These are phyloP conservation scores for Carassius auratus DNA, from an alignment of 2,113 vertebrate genomes.

Conservation along the genomic window DNA sequence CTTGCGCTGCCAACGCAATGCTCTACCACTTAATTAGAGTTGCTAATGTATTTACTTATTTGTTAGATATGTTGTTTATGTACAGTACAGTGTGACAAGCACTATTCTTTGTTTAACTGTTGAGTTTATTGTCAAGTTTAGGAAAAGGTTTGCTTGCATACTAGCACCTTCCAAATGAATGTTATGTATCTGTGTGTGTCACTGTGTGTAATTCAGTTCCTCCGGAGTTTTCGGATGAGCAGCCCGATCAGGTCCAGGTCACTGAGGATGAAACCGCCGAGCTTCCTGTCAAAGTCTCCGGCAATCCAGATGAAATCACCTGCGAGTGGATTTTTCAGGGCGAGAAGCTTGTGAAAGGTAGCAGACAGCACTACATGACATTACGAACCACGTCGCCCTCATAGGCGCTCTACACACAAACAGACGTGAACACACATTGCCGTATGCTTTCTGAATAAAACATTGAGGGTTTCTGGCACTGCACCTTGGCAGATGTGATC, in stretches of 20 bases:
- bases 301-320: conserved; percentile 74
- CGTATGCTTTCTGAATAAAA: conserved; percentile 77
- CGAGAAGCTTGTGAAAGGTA: conserved; percentile 75
- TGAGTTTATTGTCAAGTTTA: not conserved
- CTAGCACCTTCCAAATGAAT: conserved; percentile 51
- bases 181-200: conserved; percentile 62
- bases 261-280: conserved; percentile 70
- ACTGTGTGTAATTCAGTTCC: conserved; percentile 66
- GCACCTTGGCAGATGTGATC: conserved; percentile 77
- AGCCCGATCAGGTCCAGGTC: conserved; percentile 69
- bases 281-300: conserved; percentile 73
- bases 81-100: not conserved
- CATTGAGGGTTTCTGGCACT: conserved; percentile 71
- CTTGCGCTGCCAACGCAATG: too few species aligned
- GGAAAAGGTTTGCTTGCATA: not conserved
- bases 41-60: not conserved
- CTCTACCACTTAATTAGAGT: conserved; percentile 20
- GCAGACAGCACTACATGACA: conserved; percentile 40
- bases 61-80: not conserved
- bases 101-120: not conserved
- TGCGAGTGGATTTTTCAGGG: conserved; percentile 74
- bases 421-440: conserved; percentile 54
- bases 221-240: conserved; percentile 76
- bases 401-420: conserved; percentile 6
- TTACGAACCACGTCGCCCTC: not conserved